Conservation (phyloP, 2,113 vertebrate species). For the Hiodon tergisus region DNA sequence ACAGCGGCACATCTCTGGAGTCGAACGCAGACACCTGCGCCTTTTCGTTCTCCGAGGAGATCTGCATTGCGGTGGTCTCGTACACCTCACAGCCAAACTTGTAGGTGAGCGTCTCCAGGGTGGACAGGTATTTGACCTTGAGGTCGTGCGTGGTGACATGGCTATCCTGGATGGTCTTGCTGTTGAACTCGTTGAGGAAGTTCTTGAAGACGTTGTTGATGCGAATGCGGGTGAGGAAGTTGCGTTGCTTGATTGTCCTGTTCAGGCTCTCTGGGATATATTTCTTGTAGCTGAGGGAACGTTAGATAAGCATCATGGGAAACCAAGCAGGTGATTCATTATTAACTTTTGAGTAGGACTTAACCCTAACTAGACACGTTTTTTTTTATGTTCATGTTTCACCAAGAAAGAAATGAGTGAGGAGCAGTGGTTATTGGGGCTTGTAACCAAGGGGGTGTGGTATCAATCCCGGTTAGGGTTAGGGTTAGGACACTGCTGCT, state of each 20-base stretch:
- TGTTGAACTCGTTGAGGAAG: constrained; percentile 79
- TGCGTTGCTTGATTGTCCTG: constrained; percentile 73
- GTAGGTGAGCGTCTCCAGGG: constrained; percentile 73
- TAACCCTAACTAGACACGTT: no score
- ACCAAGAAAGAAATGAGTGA: no score
- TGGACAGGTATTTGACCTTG: constrained; percentile 80
- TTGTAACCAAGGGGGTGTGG: no score
- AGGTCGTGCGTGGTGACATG: constrained; percentile 70
- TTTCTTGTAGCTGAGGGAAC: constrained; percentile 71
- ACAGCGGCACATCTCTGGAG: constrained; percentile 29
- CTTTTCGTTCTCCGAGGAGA: constrained; percentile 67
- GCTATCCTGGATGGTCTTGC: constrained; percentile 71
- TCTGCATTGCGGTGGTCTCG: constrained; percentile 56
- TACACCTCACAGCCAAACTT: constrained; percentile 71
- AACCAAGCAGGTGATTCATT: no score
- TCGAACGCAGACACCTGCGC: constrained; percentile 33
- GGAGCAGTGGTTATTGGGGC: no score
- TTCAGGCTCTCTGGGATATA: constrained; percentile 76
- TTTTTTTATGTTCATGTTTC: no score
- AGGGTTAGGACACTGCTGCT: constrained; percentile 66
- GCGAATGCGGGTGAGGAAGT: constrained; percentile 71
- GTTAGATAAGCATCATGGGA: constrained; percentile 68
- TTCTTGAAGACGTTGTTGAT: constrained; percentile 80
- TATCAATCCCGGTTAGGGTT: no score
- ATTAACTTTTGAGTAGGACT: no score